Base-by-base conservation (phyloP, 1,140 invertebrate species). In the Habropoda laboriosa region DNA sequence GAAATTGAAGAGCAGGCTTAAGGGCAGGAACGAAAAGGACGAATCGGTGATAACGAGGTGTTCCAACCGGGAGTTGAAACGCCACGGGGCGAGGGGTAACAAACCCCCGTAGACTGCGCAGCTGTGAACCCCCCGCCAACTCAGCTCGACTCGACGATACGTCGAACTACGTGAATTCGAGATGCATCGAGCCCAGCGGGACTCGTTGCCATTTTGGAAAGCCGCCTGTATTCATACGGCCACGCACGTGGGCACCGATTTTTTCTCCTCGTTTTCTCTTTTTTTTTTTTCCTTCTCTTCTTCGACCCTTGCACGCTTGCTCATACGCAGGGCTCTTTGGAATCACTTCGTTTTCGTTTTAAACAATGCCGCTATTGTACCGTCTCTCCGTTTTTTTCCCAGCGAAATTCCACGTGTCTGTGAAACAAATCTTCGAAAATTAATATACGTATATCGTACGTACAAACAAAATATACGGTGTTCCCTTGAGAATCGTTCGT, bases 1-100 rank as follows among this genome's bases (percentile, higher is more conserved):
- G 21, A 24, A 30, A 24, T 32, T 4, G 3, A 12, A 24, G 18
- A 30, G 1, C 10, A 7, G 66, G 49, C 63, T 58, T 86, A 86
- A 87, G 89, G 85, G 70, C 38, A 81, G 81, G 76, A 80, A 85
- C 75, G 74, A 75, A 78, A 81, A 82, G 60, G 57, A 81, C 79
- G 82, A 88, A 89, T 82, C 84, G 83, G 88, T 92, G 92, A 92
- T 92, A 92, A 92, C 91, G 90, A 92, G 90, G 88, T 88, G 87
- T 82, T 87, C 80, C 70, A 87, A 72, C 83, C 79, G 85, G 82
- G 86, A 85, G 64, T 82, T 79, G 68, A 57, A 79, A 86, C 83
- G 67, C 40, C 71, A 58, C 75, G 42, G 71, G 40, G 73, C 77
- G 89, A 83, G 87, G 81, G 76, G 71, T 70, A 77, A 76, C 58